Base-by-base conservation (phyloP, 92 coral and sea anemone genomes). In the Porites divaricata region DNA sequence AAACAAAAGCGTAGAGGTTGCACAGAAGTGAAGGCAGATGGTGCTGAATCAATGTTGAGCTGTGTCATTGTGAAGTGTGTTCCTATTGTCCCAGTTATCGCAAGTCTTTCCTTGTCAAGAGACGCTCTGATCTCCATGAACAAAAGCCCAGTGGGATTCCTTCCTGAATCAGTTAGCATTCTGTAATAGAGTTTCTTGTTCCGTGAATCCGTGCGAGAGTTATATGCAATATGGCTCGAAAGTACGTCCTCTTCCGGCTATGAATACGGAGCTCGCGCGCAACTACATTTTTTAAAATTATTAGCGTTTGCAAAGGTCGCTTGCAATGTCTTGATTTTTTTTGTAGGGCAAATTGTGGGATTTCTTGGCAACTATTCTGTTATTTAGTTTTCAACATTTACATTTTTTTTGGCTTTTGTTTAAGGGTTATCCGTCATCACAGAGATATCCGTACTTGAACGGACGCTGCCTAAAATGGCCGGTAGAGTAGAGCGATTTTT, bases 1-100 rank as follows among this genome's bases (percentile, higher is more conserved):
- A 84, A 84, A 84, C 82, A 84, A 75, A 63, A 82, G 79, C 86
- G 24, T 50, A 21, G 78, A 72, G 51, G 72, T 71, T 82, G 71
- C 73, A 10, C 22, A 59, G 64, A 20, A 17, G 26, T 50, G 45
- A 22, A 49, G 86, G 71, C 79, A 72, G 77, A 82, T 82, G 86
- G 79, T 62, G 45, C 45, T 35, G 67, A 72, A 9, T 26, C 49
- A 63, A 63, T 62, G 72, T 21, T 11, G 45, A 28, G 19, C 51
- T 41, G 68, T 63, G 63, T 71, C 58, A 50, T 72, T 63, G 59
- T 45, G 23, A 35, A 62, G 57, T 57, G 86, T 59, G 70, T 23
- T 63, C 19, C 67, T 64, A 70, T 82, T 82, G 79, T 73, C 50
- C 73, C 25, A 63, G 35, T 62, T 45, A 61, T 72, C 63, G 63